Conservation (phyloP, 2,797 vertebrate species). For the Todus mexicanus region DNA sequence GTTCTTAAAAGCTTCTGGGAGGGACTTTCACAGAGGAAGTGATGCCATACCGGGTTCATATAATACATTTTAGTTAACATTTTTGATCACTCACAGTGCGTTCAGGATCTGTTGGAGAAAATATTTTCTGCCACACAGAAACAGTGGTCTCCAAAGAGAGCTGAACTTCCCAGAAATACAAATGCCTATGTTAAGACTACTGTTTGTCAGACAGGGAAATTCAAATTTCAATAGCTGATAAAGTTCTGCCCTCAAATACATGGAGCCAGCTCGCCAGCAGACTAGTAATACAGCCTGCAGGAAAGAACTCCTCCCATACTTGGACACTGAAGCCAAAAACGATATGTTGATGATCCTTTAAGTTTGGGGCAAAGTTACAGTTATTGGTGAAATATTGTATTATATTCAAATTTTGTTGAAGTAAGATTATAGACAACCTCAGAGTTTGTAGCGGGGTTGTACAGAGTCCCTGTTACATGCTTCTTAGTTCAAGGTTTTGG, state of each 20-base stretch:
- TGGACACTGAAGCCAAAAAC: background rate
- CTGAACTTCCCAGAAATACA: background rate
- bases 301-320: background rate
- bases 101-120: background rate
- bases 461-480: background rate
- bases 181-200: background rate
- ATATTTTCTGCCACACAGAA: background rate
- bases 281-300: background rate
- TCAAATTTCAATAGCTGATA: background rate
- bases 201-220: background rate
- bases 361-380: background rate
- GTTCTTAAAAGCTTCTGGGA: background rate
- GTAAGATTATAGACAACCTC: background rate
- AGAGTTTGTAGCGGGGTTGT: background rate
- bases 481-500: background rate
- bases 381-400: background rate
- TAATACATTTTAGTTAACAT: background rate
- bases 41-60: background rate
- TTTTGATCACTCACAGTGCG: background rate
- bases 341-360: background rate
- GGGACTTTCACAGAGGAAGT: background rate
- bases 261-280: background rate
- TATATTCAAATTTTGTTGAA: background rate
- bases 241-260: background rate
- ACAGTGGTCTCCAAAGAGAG: background rate